phyloP scores from a whole-genome alignment of 2,888 invertebrate genomes.

The Melieria omissa region DNA sequence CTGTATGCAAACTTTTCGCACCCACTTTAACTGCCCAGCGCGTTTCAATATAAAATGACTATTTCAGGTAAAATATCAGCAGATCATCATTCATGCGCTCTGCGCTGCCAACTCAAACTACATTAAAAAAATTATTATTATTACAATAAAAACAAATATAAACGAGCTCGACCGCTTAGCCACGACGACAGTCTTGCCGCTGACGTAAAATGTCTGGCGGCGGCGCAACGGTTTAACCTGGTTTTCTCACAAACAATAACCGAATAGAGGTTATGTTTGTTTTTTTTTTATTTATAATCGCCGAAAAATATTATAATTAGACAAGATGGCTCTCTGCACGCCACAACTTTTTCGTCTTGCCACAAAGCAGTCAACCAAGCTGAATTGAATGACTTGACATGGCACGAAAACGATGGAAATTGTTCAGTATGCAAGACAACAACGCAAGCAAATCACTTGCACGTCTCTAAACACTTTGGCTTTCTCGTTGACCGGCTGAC shows the following conservation, averaged over 20 bases:
- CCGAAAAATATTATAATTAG: conserved; percentile 24
- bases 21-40: too few relatives aligned
- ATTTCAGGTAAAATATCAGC: background rate
- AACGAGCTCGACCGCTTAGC: background rate
- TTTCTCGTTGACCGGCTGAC: too few relatives aligned
- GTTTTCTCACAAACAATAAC: conserved; percentile 17
- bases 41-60: background rate
- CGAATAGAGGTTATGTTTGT: conserved; percentile 14
- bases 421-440: too few relatives aligned
- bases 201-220: too few relatives aligned
- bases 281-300: conserved; percentile 16
- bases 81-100: background rate
- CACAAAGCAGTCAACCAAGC: background rate
- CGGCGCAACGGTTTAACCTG: conserved; percentile 13
- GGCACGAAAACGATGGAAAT: background rate
- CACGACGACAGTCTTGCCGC: background rate
- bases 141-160: too few relatives aligned
- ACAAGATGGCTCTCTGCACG: conserved; percentile 11
- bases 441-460: too few relatives aligned
- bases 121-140: too few relatives aligned
- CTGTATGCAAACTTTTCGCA: too few relatives aligned
- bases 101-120: too few relatives aligned
- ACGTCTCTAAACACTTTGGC: too few relatives aligned
- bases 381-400: background rate
- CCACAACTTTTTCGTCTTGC: too few relatives aligned